Conservation (phyloP, 2,888 invertebrate species). For the Thymelicus lineola region DNA sequence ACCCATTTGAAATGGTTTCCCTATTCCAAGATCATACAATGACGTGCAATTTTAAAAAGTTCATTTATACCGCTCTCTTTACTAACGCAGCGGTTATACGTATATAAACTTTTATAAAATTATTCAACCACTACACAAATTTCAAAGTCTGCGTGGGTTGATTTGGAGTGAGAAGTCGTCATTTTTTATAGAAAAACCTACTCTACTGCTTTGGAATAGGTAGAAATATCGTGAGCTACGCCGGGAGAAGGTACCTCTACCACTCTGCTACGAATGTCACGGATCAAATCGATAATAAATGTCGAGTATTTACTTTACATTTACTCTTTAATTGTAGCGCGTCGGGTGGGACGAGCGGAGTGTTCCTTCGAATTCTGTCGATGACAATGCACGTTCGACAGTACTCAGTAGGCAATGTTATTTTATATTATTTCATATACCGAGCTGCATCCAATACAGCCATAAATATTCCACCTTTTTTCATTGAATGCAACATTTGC, state of each 20-base stretch:
- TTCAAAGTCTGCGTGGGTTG: conserved; percentile 63
- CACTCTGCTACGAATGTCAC: conserved; percentile 66
- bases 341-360: conserved; percentile 60
- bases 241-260: conserved; percentile 31
- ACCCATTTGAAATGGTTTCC: background rate
- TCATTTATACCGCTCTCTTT: conserved; percentile 14
- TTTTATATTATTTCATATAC: conserved; percentile 45
- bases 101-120: conserved; percentile 41
- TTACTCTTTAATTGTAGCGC: conserved; percentile 74
- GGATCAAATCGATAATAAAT: conserved; percentile 77
- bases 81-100: background rate
- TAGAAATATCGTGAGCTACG: conserved; percentile 11
- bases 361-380: conserved; percentile 65
- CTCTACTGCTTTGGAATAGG: conserved; percentile 40
- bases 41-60: conserved; percentile 13
- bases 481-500: background rate
- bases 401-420: conserved; percentile 65
- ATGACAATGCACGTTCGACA: conserved; percentile 71
- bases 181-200: conserved; percentile 46
- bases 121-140: conserved; percentile 60
- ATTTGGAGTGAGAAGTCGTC: conserved; percentile 61
- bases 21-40: conserved; percentile 2
- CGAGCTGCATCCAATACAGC: background rate
- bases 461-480: background rate
- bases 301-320: conserved; percentile 81